Evolutionary conservation across 2,888 invertebrate species (phyloP).

Genomic region (Celastrina argiolus): DNA sequence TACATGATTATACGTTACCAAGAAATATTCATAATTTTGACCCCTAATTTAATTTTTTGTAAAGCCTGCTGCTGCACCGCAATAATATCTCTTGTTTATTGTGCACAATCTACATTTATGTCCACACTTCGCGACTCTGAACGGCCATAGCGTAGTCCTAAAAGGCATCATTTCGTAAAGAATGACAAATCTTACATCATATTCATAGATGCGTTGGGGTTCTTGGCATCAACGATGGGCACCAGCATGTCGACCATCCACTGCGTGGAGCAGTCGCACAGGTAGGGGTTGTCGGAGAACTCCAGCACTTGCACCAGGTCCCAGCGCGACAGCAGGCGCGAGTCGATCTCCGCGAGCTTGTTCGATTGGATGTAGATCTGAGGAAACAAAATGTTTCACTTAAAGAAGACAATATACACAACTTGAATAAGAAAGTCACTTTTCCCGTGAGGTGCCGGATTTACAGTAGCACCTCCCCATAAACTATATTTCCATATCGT

Average conservation of each 20-base stretch:
- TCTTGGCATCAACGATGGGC: constrained; percentile 65
- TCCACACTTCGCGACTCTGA: too few species aligned
- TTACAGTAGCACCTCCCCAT: too few species aligned
- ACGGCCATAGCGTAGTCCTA: not conserved
- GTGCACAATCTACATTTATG: too few species aligned
- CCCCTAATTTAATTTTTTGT: too few species aligned
- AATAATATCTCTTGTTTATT: too few species aligned
- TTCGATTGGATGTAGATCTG: constrained; percentile 86
- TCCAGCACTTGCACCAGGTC: constrained; percentile 81
- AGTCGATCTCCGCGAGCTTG: constrained; percentile 81
- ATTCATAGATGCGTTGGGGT: constrained; percentile 55
- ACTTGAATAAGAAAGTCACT: too few species aligned
- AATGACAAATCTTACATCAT: constrained; percentile 62
- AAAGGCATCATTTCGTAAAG: not conserved
- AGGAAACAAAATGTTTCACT: constrained; percentile 32
- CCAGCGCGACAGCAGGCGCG: constrained; percentile 82
- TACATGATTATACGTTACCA: too few species aligned
- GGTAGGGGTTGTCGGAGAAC: constrained; percentile 85
- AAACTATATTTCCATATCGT: too few species aligned
- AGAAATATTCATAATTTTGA: too few species aligned
- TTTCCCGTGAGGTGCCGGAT: too few species aligned
- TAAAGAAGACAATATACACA: not conserved
- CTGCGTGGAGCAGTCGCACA: constrained; percentile 88
- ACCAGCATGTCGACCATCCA: constrained; percentile 85
- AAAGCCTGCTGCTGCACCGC: too few species aligned